These are phyloP conservation scores for Heterotilapia buettikoferi DNA, from an alignment of 2,113 vertebrate species.

Conservation along the genomic window DNA sequence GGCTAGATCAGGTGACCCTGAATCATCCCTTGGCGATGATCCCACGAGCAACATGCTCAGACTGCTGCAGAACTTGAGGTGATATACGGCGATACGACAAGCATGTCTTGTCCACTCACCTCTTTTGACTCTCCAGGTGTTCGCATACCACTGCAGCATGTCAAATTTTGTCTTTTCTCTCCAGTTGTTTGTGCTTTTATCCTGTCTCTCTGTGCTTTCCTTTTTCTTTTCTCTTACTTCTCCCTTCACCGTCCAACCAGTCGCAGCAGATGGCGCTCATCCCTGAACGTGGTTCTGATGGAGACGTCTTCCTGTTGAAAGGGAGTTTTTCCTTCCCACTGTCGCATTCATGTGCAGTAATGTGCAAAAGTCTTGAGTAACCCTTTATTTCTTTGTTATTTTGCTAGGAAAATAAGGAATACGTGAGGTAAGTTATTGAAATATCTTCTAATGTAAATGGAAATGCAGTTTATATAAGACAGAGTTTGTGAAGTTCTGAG, in stretches of 20 bases:
- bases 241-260: neutral
- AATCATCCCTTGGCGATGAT: neutral
- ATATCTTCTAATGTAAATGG: rapidly evolving
- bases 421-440: rapidly evolving
- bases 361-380: neutral
- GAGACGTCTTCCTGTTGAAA: neutral
- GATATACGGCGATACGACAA: neutral
- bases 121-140: neutral
- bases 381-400: neutral
- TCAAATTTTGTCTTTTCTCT: neutral
- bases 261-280: neutral
- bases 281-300: neutral
- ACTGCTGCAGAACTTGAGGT: neutral
- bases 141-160: neutral
- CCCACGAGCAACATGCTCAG: neutral
- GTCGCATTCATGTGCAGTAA: neutral
- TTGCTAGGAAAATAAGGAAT: rapidly evolving
- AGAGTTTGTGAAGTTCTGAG: neutral
- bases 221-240: neutral
- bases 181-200: neutral
- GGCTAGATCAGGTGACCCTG: neutral
- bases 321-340: neutral
- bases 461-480: neutral
- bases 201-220: neutral
- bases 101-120: neutral